Evolutionary conservation across 2,797 vertebrate species (phyloP), one percentile per base, ranked within the genome.

Genomic region (Mormyrops attenuatus): DNA sequence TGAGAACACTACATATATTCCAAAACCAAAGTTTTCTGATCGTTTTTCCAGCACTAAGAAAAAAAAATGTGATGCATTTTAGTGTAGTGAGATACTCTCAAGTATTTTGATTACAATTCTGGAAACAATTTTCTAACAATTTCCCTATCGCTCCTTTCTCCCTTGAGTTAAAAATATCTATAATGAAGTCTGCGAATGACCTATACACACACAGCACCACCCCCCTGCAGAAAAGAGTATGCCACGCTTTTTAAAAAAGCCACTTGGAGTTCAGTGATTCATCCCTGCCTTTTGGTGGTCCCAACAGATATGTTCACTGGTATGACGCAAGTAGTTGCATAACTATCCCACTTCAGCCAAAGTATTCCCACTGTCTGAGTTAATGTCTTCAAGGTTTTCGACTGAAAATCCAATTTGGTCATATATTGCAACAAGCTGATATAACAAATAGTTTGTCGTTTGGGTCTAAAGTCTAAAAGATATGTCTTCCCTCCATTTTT

Each of bases 301-400:
- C 89, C 90, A 90, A 89, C 91, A 94, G 92, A 93, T 91, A 91
- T 57, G 86, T 69, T 84, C 17, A 53, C n/a, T 20, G 38, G 38
- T 38, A 80, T 95, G 95, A 95, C 92, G 91, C 93, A 94, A 26
- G 90, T 55, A 1, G 80, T 92, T 95, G 93, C 92, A 93, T 94
- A 95, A 95, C 92, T 88, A 49, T 30, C 30, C 86, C 90, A 91
- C 85, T 92, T 80, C 89, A 66, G 89, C 55, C 44, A 93, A 91
- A 91, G 91, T 86, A 91, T 90, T 92, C 92, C 91, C 44, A 26
- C 82, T 88, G 69, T 84, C 90, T 90, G 90, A 87, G 11, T 87
- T 90, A 88, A 77, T 26, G 88, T 50, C 77, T 84, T 87, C 57
- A 91, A 89, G 90, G 52, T 22, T 15, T 47, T 86, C 47, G 53